Base-by-base conservation (phyloP, 2,113 vertebrate genomes). In the Ancistrus triradiatus region DNA sequence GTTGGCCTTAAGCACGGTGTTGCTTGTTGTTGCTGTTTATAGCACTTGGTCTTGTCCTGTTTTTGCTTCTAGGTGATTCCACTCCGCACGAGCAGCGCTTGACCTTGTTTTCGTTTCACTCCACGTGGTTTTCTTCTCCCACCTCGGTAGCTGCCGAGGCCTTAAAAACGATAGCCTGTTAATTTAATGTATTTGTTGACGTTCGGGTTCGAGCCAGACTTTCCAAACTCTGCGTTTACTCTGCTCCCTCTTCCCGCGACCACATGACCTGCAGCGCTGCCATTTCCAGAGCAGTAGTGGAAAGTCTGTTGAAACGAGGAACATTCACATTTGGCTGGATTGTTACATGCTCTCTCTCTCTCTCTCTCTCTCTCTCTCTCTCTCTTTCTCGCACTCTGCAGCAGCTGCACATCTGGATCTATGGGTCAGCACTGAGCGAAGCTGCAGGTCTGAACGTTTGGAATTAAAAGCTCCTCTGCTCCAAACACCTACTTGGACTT, bases 301-400 rank as follows among this genome's bases (percentile, higher is more conserved):
- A 1, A 38, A 38, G 42, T 56, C 18, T 18, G 14, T n/a, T 42
- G 38, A n/a, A 42, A 13, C 14, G 5, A 15, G 14, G 4, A 42
- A 42, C 38, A n/a, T 5, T n/a, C 38, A 6, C 82, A 80, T 73
- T 76, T 81, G 8, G 78, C 79, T 48, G 10, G 75, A 76, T 68
- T 77, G 66, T 76, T 67, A 73, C 77, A 81, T 75, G 47, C 60
- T 58, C 59, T 56, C 53, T 47, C 56, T 42, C 63, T 48, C 47
- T 24, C 57, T 25, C 22, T 53, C 65, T 67, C 59, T 63, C 46
- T 38, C 28, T 53, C 43, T 58, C 60, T 27, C 68, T 40, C 59
- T 14, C 63, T 51, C 48, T 56, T 56, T 56, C 63, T 57, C 35
- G 21, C 33, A 59, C 18, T 48, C 38, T 35, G 28, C 55, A 53